Conservation (phyloP, 2,797 vertebrate genomes). For the Ataeniobius toweri region DNA sequence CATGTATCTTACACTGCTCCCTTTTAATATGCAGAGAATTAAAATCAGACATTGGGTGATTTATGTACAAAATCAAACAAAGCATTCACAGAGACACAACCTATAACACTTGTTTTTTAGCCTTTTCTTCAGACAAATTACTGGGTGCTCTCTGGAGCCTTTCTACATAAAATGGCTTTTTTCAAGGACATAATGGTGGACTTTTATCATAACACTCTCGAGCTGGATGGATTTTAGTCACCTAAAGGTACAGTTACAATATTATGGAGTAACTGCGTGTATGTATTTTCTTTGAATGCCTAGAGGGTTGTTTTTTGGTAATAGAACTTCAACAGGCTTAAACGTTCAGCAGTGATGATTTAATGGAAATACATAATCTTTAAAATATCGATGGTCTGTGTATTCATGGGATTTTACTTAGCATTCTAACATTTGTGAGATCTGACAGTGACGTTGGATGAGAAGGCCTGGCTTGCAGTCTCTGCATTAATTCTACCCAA, state of each 20-base stretch:
- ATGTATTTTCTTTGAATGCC: neutral
- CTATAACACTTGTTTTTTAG: constrained; percentile 77
- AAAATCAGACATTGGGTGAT: constrained; percentile 80
- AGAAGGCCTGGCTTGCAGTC: neutral
- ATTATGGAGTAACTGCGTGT: neutral
- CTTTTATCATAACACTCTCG: constrained; percentile 36
- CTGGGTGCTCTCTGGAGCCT: constrained; percentile 68
- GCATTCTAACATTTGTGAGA: neutral
- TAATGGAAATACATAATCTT: neutral
- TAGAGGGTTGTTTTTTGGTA: neutral
- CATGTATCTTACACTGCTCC: constrained; percentile 45
- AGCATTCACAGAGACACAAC: constrained; percentile 70
- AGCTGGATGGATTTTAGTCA: constrained; percentile 15
- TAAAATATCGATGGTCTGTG: neutral
- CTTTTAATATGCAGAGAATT: constrained; percentile 80
- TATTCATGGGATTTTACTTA: neutral
- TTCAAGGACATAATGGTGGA: constrained; percentile 76
- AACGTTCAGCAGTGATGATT: neutral
- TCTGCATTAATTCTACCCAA: neutral
- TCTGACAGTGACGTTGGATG: neutral
- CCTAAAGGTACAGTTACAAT: constrained; percentile 5
- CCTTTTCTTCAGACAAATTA: constrained; percentile 76
- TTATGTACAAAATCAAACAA: constrained; percentile 72
- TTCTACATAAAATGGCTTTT: constrained; percentile 59
- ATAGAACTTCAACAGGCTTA: neutral